phyloP scores from a whole-genome alignment of 2,113 vertebrate genomes.

The Gorsachius goisagi region DNA sequence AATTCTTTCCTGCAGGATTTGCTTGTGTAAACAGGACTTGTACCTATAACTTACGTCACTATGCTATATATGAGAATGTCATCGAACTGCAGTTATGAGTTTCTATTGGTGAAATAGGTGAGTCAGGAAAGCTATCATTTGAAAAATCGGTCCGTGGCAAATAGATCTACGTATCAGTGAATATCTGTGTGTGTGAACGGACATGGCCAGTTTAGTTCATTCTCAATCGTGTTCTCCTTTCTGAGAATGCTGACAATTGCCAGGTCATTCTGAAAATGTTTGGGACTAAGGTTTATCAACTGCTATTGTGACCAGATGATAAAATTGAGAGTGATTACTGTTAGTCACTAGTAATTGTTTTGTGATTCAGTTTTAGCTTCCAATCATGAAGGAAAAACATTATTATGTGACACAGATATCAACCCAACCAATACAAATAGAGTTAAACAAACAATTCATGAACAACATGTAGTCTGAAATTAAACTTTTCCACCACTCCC shows the following conservation, averaged over 20 bases:
- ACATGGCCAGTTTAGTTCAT: fast-evolving
- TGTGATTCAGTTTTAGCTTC: constrained; percentile 40
- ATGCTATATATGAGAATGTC: not conserved
- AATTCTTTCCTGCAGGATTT: not conserved
- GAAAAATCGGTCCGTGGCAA: not conserved
- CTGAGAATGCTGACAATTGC: not conserved
- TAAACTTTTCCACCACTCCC: constrained; percentile 45
- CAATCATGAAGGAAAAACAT: not conserved
- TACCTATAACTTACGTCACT: not conserved
- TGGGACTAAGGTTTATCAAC: not conserved
- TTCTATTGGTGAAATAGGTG: not conserved
- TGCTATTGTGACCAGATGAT: not conserved
- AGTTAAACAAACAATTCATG: constrained; percentile 41
- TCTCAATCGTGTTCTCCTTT: not conserved
- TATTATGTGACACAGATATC: constrained; percentile 1
- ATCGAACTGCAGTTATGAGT: not conserved
- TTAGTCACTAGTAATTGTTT: constrained; percentile 23
- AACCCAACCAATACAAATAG: constrained; percentile 57
- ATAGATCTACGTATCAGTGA: not conserved
- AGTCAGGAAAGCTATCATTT: not conserved
- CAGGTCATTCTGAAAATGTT: not conserved
- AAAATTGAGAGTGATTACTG: not conserved
- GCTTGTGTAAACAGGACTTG: constrained; percentile 28
- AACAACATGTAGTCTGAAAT: constrained; percentile 35
- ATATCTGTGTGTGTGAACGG: not conserved